Evolutionary conservation across 2,888 invertebrate species (phyloP).

Genomic region (Candidula unifasciata): DNA sequence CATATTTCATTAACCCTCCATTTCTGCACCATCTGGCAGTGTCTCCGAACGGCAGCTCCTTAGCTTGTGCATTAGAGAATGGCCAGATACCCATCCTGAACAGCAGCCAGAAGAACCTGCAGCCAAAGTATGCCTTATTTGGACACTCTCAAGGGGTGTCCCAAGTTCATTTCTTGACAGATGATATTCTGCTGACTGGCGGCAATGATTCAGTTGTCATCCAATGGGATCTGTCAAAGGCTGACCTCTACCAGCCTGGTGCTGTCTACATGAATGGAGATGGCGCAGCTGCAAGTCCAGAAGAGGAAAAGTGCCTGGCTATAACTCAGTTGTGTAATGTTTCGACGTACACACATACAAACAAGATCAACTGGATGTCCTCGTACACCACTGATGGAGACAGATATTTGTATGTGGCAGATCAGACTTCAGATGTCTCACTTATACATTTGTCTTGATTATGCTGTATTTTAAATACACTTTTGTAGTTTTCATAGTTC

Average conservation of each 20-base stretch:
- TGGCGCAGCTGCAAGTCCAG: slow-evolving; percentile 48
- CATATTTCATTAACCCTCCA: slow-evolving; percentile 75
- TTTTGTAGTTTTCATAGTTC: not conserved
- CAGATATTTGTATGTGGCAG: slow-evolving; percentile 69
- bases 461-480: not conserved
- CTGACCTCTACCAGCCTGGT: slow-evolving; percentile 54
- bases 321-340: slow-evolving; percentile 63
- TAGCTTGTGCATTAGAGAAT: slow-evolving; percentile 75
- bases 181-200: slow-evolving; percentile 67
- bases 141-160: slow-evolving; percentile 74
- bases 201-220: slow-evolving; percentile 72
- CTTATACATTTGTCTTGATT: slow-evolving; percentile 53
- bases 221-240: slow-evolving; percentile 70
- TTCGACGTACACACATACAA: slow-evolving; percentile 61
- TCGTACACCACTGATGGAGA: slow-evolving; percentile 59
- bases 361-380: slow-evolving; percentile 75
- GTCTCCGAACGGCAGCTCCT: slow-evolving; percentile 62
- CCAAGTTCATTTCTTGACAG: slow-evolving; percentile 73
- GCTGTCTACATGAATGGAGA: slow-evolving; percentile 52
- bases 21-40: slow-evolving; percentile 72
- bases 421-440: slow-evolving; percentile 68
- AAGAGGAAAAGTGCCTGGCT: slow-evolving; percentile 61
- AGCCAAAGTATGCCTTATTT: slow-evolving; percentile 65
- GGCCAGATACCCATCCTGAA: slow-evolving; percentile 73
- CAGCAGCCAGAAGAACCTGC: slow-evolving; percentile 64